phyloP scores from a whole-genome alignment of 2,888 invertebrate species.

The Drosophila demipolita region DNA sequence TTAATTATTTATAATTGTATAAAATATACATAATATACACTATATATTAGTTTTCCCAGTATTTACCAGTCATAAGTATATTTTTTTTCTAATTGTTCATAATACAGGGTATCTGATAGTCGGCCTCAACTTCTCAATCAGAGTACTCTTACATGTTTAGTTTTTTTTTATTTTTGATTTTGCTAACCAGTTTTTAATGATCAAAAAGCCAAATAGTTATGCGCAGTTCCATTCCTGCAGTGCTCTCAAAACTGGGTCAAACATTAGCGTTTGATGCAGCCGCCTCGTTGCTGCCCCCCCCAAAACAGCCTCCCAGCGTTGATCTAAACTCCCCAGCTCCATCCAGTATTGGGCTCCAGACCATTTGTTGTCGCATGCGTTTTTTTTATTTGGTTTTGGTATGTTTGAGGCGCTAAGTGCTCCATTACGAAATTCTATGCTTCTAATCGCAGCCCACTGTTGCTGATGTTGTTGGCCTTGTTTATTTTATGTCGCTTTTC shows the following conservation, averaged over 20 bases:
- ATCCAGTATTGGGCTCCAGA: conserved; percentile 20
- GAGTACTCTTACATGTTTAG: conserved; percentile 20
- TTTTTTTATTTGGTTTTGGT: conserved; percentile 26
- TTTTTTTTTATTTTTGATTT: conserved; percentile 35
- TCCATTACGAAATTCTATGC: conserved; percentile 80
- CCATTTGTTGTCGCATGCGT: conserved; percentile 17
- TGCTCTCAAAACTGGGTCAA: conserved; percentile 75
- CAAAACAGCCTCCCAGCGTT: background rate
- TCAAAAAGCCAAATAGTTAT: conserved; percentile 65
- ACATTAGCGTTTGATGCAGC: conserved; percentile 70
- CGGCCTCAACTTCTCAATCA: background rate
- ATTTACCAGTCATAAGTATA: background rate
- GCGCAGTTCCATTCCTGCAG: conserved; percentile 76
- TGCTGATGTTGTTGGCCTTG: conserved; percentile 58
- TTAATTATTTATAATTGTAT: background rate
- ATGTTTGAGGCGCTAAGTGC: conserved; percentile 67
- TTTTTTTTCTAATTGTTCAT: background rate
- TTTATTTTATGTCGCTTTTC: conserved; percentile 54
- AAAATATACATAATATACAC: background rate
- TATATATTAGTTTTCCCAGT: background rate
- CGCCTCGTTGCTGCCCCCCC: conserved; percentile 30
- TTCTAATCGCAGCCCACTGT: conserved; percentile 68
- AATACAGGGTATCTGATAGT: background rate
- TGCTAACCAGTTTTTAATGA: conserved; percentile 82
- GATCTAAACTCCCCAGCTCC: conserved; percentile 15